Percentiles rank a stretch among this genome's conserved stretches.
Evolutionary conservation across 2,113 vertebrate genomes (phyloP).

Genomic region (Scytalopus superciliaris): DNA sequence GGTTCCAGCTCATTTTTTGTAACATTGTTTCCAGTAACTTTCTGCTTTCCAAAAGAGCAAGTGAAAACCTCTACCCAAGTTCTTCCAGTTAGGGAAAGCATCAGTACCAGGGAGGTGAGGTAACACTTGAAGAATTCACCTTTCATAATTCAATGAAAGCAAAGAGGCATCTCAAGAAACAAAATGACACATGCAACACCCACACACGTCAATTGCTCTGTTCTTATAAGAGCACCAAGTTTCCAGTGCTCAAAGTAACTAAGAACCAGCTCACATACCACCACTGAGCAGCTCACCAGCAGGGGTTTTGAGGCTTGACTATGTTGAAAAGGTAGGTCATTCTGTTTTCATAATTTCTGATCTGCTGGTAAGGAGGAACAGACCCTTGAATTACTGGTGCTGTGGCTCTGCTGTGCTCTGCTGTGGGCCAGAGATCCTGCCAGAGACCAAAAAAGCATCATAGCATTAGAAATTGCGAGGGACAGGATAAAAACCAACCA

Average conservation of each 20-base stretch:
- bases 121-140: neutral
- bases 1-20: neutral
- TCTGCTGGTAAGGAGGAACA: neutral
- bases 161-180: neutral
- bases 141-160: neutral
- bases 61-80: neutral
- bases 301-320: neutral
- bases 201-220: neutral
- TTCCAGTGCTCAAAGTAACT: neutral
- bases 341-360: neutral
- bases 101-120: neutral
- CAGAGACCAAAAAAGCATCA: neutral
- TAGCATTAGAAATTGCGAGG: neutral
- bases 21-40: neutral
- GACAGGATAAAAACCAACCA: neutral
- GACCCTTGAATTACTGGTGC: neutral
- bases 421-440: neutral
- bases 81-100: neutral
- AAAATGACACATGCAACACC: neutral
- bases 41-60: neutral
- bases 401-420: neutral
- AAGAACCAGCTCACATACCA: neutral
- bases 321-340: neutral
- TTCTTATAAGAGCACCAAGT: neutral
- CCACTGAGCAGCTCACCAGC: neutral